Evolutionary conservation across 2,797 vertebrate genomes (phyloP).

Genomic region (Sylvia borin): DNA sequence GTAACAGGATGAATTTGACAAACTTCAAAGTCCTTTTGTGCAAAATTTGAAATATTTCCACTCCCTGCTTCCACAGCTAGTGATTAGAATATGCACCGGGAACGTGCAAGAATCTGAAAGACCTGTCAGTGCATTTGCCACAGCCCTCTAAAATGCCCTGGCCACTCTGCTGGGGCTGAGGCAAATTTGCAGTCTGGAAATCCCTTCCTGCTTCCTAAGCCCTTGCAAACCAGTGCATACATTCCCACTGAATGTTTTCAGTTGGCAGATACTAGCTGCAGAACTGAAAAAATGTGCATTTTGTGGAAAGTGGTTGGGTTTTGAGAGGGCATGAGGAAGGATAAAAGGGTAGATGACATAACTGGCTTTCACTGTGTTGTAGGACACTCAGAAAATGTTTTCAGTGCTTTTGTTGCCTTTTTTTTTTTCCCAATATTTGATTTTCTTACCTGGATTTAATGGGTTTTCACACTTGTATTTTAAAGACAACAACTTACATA

Average conservation of each 20-base stretch:
- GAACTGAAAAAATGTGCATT: not conserved
- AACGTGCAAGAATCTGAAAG: rapidly evolving
- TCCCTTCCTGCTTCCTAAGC: not conserved
- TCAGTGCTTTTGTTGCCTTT: not conserved
- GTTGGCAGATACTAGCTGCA: not conserved
- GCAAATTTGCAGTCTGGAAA: not conserved
- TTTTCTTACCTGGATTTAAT: not conserved
- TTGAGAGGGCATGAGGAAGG: not conserved
- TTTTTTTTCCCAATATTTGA: not conserved
- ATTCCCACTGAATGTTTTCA: not conserved
- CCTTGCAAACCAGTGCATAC: not conserved
- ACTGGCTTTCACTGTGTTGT: not conserved
- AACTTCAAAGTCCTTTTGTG: not conserved
- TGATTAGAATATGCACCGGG: not conserved
- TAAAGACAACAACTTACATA: not conserved
- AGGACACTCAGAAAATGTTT: not conserved
- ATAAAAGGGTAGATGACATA: not conserved
- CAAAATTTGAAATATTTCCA: not conserved
- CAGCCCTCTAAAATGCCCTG: rapidly evolving
- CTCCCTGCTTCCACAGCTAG: not conserved
- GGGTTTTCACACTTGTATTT: not conserved
- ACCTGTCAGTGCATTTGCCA: not conserved
- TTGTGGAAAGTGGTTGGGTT: not conserved
- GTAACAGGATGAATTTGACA: not conserved
- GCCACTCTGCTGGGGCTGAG: not conserved